phyloP scores from a whole-genome alignment of 2,797 vertebrate species.

The Dermochelys coriacea region DNA sequence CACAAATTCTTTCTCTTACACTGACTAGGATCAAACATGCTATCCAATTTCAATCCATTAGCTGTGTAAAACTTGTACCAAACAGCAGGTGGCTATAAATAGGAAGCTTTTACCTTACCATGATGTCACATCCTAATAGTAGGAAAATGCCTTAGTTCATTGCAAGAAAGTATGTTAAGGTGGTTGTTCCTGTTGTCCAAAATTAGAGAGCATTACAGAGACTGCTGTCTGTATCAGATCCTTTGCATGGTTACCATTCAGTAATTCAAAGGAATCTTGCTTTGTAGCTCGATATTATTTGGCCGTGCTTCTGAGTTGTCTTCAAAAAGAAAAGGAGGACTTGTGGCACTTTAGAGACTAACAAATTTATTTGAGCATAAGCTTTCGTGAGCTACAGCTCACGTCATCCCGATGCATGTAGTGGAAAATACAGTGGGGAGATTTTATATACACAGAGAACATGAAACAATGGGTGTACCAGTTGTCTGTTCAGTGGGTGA shows the following conservation, averaged over 20 bases:
- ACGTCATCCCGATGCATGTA: too few species aligned
- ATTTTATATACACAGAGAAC: too few species aligned
- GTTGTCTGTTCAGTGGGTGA: fast-evolving
- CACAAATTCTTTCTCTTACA: fast-evolving
- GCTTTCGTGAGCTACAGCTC: too few species aligned
- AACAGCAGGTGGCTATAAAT: not conserved
- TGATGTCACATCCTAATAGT: fast-evolving
- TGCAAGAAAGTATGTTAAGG: fast-evolving
- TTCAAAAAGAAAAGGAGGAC: too few species aligned
- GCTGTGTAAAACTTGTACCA: not conserved
- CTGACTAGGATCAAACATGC: fast-evolving
- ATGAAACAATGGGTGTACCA: too few species aligned
- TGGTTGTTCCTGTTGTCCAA: fast-evolving
- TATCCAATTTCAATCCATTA: not conserved
- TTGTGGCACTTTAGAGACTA: too few species aligned
- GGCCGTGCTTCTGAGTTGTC: not conserved
- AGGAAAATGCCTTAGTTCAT: not conserved
- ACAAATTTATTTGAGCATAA: too few species aligned
- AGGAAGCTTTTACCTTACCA: not conserved
- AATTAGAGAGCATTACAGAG: not conserved
- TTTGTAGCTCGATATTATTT: not conserved
- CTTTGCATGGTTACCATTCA: not conserved
- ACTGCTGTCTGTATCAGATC: not conserved
- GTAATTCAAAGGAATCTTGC: fast-evolving
- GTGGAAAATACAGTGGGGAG: too few species aligned